Conservation (phyloP, 1,140 invertebrate genomes). For the Nomia melanderi region DNA sequence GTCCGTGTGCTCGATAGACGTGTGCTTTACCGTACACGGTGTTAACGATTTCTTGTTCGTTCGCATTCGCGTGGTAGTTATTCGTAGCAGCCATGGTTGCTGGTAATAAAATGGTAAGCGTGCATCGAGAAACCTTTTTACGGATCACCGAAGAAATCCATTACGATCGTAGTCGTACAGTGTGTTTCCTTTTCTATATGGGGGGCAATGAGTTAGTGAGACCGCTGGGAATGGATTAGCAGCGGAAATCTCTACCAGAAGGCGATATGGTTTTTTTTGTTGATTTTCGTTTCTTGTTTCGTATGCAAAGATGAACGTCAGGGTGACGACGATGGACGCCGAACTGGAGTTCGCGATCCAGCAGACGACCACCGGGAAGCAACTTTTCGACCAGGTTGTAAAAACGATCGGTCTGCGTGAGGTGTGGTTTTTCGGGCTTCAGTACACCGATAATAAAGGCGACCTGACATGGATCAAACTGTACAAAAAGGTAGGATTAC, state of each 20-base stretch:
- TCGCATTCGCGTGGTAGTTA: slow-evolving; percentile 31
- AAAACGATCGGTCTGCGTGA: slow-evolving; percentile 99
- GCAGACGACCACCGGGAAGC: slow-evolving; percentile 99
- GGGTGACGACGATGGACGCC: slow-evolving; percentile 99
- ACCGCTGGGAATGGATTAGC: not conserved
- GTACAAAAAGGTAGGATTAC: slow-evolving; percentile 96
- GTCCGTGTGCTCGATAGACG: too few relatives aligned
- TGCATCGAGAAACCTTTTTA: not conserved
- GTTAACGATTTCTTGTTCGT: slow-evolving; percentile 6
- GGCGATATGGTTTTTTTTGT: slow-evolving; percentile 32
- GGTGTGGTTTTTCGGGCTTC: slow-evolving; percentile 99
- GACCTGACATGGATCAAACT: slow-evolving; percentile 99
- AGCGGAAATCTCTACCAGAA: slow-evolving; percentile 14
- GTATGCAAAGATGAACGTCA: slow-evolving; percentile 93
- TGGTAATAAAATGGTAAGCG: slow-evolving; percentile 73
- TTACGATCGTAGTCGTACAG: not conserved
- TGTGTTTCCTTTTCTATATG: not conserved
- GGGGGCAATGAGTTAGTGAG: not conserved
- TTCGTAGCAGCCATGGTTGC: slow-evolving; percentile 68
- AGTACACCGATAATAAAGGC: slow-evolving; percentile 99
- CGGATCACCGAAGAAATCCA: not conserved
- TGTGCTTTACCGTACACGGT: not conserved
- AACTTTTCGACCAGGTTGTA: slow-evolving; percentile 99
- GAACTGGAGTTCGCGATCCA: slow-evolving; percentile 99
- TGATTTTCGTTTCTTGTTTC: slow-evolving; percentile 39